Percentiles rank a stretch among this genome's conserved stretches.
Conservation (phyloP, 92 coral and sea anemone species). For the Metridium senile region DNA sequence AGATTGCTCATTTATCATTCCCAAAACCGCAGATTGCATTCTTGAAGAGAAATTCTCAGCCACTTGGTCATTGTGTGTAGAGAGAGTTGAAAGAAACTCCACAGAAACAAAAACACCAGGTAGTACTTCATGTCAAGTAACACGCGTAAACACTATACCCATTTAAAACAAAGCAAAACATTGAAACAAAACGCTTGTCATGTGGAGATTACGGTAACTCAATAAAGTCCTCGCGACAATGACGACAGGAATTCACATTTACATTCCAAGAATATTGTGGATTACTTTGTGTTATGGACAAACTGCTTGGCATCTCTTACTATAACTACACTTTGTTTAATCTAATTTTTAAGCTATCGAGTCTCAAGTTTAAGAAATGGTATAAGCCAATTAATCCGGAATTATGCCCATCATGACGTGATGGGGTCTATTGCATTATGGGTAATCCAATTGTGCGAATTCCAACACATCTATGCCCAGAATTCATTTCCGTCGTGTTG, state of each 20-base stretch:
- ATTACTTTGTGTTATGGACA: no score
- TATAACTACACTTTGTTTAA: neutral
- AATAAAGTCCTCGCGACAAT: neutral
- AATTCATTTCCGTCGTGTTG: no score
- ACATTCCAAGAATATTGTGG: neutral
- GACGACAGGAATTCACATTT: neutral
- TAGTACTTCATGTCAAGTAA: no score
- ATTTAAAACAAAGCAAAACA: neutral
- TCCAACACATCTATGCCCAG: no score
- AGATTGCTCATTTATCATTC: neutral
- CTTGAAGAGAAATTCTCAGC: neutral
- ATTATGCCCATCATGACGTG: neutral
- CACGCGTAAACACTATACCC: neutral
- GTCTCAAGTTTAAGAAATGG: neutral
- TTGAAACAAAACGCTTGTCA: neutral
- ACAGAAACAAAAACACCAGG: neutral
- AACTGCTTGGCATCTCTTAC: neutral
- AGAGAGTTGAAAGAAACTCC: neutral
- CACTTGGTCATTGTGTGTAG: neutral
- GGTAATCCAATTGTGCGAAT: slow-evolving; percentile 6
- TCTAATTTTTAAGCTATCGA: neutral
- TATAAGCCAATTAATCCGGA: neutral
- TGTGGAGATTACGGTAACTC: neutral
- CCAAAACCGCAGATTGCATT: neutral
- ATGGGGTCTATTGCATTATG: slow-evolving; percentile 1